Percentiles rank a stretch among this genome's conserved stretches.
phyloP scores from a whole-genome alignment of 2,888 invertebrate species.

The Dasypolia templi region DNA sequence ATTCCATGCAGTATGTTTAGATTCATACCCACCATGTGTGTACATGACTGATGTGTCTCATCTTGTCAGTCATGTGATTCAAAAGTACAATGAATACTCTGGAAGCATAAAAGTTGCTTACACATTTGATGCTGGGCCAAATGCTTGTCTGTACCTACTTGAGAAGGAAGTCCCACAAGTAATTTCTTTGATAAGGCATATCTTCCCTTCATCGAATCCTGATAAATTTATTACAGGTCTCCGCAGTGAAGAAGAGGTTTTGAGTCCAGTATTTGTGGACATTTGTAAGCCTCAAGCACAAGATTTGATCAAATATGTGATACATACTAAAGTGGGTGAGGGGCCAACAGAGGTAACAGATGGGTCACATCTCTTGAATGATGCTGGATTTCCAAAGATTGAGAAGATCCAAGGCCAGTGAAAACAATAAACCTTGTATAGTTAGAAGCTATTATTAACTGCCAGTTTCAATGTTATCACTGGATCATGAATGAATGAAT shows the following conservation, averaged over 20 bases:
- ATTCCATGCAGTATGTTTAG: slow-evolving; percentile 97
- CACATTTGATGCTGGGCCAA: slow-evolving; percentile 99
- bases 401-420: slow-evolving; percentile 16
- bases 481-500: slow-evolving; percentile 25
- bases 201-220: slow-evolving; percentile 92
- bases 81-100: slow-evolving; percentile 94
- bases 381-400: slow-evolving; percentile 73
- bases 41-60: slow-evolving; percentile 98
- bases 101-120: slow-evolving; percentile 95
- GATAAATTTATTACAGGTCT: slow-evolving; percentile 81
- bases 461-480: slow-evolving; percentile 31
- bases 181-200: slow-evolving; percentile 92
- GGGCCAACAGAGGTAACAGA: slow-evolving; percentile 92
- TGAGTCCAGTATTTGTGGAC: slow-evolving; percentile 70
- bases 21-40: slow-evolving; percentile 97
- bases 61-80: slow-evolving; percentile 94
- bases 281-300: slow-evolving; percentile 79
- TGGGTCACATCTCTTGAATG: slow-evolving; percentile 80
- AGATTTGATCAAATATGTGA: slow-evolving; percentile 94
- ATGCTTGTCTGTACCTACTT: slow-evolving; percentile 96
- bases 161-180: slow-evolving; percentile 94
- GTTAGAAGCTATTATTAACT: slow-evolving; percentile 28
- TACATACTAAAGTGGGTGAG: slow-evolving; percentile 95
- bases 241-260: slow-evolving; percentile 50
- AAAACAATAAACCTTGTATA: slow-evolving; percentile 14